These are phyloP conservation scores for Pterocles gutturalis DNA, from an alignment of 2,113 vertebrate species.

Conservation along the genomic window DNA sequence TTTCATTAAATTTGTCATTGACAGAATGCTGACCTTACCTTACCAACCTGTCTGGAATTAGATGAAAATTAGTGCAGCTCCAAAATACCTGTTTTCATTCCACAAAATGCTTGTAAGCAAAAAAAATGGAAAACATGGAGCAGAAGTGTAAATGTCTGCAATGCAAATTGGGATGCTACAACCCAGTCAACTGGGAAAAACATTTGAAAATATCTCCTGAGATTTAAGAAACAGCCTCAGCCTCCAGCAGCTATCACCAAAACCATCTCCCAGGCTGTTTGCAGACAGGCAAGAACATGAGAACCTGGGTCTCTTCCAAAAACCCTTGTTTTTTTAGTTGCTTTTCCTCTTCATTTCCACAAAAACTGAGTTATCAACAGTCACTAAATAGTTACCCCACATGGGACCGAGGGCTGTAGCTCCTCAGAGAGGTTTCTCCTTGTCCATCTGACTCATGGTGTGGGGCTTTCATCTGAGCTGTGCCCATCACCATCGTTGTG, in stretches of 20 bases:
- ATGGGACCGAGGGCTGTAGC: background rate
- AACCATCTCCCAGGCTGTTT: background rate
- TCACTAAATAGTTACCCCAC: background rate
- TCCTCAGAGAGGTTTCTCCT: background rate
- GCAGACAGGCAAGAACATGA: background rate
- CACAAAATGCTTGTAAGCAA: background rate
- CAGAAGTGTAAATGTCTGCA: background rate
- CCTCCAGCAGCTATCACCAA: background rate
- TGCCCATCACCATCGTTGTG: background rate
- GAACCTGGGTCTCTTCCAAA: background rate
- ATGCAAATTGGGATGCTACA: background rate
- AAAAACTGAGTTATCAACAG: background rate
- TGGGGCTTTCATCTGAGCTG: accelerated
- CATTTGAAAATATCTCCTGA: background rate
- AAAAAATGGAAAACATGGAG: background rate
- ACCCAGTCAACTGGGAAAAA: background rate
- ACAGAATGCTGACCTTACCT: constrained; percentile 52
- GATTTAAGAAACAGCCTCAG: background rate
- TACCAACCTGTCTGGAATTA: constrained; percentile 37
- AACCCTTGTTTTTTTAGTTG: accelerated
- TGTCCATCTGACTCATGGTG: background rate
- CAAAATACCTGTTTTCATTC: background rate
- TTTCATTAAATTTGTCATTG: constrained; percentile 68
- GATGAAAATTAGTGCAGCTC: constrained; percentile 38
- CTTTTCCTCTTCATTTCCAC: background rate